Percentiles rank a stretch among this genome's conserved stretches.
Evolutionary conservation across 2,113 vertebrate genomes (phyloP).

Genomic region (Martes martes): DNA sequence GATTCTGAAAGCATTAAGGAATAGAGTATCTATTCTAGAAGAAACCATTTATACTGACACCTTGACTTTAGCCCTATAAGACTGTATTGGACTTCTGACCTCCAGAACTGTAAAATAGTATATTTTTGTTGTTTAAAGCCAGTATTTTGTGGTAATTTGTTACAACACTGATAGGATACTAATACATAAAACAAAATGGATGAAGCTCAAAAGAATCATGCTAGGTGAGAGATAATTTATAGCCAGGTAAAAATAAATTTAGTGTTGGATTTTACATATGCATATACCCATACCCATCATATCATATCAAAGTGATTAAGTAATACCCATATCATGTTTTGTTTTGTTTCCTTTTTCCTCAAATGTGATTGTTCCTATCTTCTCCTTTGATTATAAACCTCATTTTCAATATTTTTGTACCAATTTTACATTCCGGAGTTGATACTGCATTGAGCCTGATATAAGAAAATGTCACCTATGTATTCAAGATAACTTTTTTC

Average conservation of each 20-base stretch:
- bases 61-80: not conserved
- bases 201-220: not conserved
- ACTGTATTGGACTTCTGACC: not conserved
- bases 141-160: not conserved
- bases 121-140: not conserved
- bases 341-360: not conserved
- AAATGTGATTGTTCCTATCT: not conserved
- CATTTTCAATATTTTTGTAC: not conserved
- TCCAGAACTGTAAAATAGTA: not conserved
- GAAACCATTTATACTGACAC: not conserved
- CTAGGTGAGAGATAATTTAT: not conserved
- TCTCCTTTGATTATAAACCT: not conserved
- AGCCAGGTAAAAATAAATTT: not conserved
- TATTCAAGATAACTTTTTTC: not conserved
- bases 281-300: not conserved
- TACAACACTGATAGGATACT: not conserved
- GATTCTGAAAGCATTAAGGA: not conserved
- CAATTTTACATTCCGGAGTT: not conserved
- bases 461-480: not conserved
- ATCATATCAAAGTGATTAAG: not conserved
- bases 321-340: not conserved
- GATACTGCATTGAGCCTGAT: not conserved
- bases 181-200: not conserved
- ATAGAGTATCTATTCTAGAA: not conserved
- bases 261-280: not conserved